Evolutionary conservation across 2,797 vertebrate genomes (phyloP), one percentile per base, ranked within the genome.

Genomic region (Pipistrellus nathusii): DNA sequence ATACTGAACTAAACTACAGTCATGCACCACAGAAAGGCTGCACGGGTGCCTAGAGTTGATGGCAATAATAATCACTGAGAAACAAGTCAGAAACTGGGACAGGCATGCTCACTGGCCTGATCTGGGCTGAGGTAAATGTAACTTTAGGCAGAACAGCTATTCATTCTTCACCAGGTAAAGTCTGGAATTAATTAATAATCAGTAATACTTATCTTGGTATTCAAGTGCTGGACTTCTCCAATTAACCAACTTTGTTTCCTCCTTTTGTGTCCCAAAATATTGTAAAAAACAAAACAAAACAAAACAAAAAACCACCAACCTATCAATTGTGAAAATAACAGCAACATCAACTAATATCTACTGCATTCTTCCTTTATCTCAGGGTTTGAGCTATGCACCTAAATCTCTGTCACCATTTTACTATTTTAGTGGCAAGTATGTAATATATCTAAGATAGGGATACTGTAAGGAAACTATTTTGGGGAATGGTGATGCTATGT

Each of bases 101-200:
- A 80, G 17, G n/a, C 8, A 64, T 15, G 14, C 27, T 90, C 41
- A 64, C 27, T 20, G 4, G 27, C 32, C 6, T 41, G 13, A 64
- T 14, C 15, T 11, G 38, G 30, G 66, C 8, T 27, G 23, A 91
- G 25, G 38, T 51, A 68, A 90, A 88, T 2, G 14, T 1, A 88
- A 51, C 25, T 44, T 48, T 32, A 84, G 55, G 12, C 9, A 71
- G 32, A 84, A 30, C 2, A 57, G 32, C 46, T 8, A 35, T 30
- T 86, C 44, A 27, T 69, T 83, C 59, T 66, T 82, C 14, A 68
- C 80, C 53, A 85, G 8, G n/a, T 73, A 77, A 91, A 93, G 44
- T 21, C 59, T 64, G 15, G 46, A 44, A 41, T 66, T 17, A 94
- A 25, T 55, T 38, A 85, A 86, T 35, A 3, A 55, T n/a, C 51